phyloP scores from a whole-genome alignment of 2,113 vertebrate species.

The Nothobranchius kuhntae region DNA sequence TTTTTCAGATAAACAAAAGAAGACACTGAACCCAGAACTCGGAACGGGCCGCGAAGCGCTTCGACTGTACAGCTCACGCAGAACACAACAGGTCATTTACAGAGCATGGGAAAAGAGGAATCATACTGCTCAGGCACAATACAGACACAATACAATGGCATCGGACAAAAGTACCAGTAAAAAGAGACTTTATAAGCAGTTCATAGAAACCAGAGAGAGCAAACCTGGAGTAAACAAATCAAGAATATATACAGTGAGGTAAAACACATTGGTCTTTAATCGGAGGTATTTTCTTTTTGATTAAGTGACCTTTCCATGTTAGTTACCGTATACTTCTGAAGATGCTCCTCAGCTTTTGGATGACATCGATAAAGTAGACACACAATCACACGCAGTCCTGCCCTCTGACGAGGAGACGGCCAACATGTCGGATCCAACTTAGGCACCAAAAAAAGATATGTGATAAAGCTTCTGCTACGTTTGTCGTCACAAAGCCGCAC shows the following conservation, averaged over 20 bases:
- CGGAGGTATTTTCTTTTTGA: slow-evolving; percentile 80
- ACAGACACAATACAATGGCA: slow-evolving; percentile 73
- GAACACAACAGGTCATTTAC: slow-evolving; percentile 66
- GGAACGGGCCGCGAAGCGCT: slow-evolving; percentile 68
- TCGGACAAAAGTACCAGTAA: slow-evolving; percentile 64
- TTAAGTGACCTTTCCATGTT: slow-evolving; percentile 71
- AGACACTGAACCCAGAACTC: slow-evolving; percentile 67
- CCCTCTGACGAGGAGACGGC: slow-evolving; percentile 62
- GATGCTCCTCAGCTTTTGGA: slow-evolving; percentile 58
- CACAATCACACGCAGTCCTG: slow-evolving; percentile 74
- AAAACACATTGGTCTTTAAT: slow-evolving; percentile 83
- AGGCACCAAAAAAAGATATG: slow-evolving; percentile 76
- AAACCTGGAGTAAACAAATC: slow-evolving; percentile 77
- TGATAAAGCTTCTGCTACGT: slow-evolving; percentile 75
- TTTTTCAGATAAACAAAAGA: slow-evolving; percentile 42
- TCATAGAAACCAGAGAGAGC: slow-evolving; percentile 77
- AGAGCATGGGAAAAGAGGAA: slow-evolving; percentile 53
- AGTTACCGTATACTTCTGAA: slow-evolving; percentile 49
- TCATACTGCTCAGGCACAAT: slow-evolving; percentile 63
- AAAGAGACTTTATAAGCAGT: slow-evolving; percentile 68
- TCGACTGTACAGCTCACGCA: slow-evolving; percentile 69
- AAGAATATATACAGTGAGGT: slow-evolving; percentile 82
- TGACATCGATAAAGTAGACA: slow-evolving; percentile 62
- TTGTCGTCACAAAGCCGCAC: slow-evolving; percentile 1
- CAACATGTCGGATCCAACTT: slow-evolving; percentile 53